Evolutionary conservation across 2,113 vertebrate species (phyloP).

Genomic region (Manacus vitellinus): DNA sequence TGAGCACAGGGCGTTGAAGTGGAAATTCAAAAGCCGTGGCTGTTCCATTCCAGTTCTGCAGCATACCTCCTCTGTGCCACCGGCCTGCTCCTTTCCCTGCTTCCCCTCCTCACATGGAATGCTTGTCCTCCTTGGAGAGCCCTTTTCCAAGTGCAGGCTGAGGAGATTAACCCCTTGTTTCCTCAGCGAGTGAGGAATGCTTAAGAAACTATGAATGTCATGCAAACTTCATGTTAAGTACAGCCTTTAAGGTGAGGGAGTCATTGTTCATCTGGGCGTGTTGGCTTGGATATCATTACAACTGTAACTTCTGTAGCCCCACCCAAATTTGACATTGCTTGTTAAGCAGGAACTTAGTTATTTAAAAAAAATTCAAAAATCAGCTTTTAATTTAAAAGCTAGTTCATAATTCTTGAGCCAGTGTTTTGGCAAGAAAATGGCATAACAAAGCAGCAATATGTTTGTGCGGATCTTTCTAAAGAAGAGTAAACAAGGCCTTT

Average conservation of each 20-base stretch:
- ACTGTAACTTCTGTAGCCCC: conserved; percentile 53
- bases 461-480: neutral
- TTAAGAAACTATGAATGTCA: neutral
- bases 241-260: conserved; percentile 41
- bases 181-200: neutral
- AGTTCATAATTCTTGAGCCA: neutral
- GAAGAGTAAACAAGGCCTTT: neutral
- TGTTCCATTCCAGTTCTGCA: neutral
- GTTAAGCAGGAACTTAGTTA: conserved; percentile 15
- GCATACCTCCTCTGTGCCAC: neutral
- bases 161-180: neutral
- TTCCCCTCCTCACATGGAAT: neutral
- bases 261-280: conserved; percentile 69
- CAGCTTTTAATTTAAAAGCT: neutral
- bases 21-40: neutral
- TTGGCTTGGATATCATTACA: conserved; percentile 66
- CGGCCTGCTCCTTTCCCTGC: neutral
- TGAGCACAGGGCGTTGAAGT: neutral
- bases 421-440: neutral
- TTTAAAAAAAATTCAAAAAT: neutral
- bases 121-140: neutral
- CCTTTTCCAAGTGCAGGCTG: neutral
- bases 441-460: neutral
- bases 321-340: conserved; percentile 41
- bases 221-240: neutral